A percentile compares a stretch with the other conserved stretches of the same genome.
These are phyloP conservation scores for Leptopterna dolabrata DNA, from an alignment of 2,888 invertebrate species.

Conservation along the genomic window DNA sequence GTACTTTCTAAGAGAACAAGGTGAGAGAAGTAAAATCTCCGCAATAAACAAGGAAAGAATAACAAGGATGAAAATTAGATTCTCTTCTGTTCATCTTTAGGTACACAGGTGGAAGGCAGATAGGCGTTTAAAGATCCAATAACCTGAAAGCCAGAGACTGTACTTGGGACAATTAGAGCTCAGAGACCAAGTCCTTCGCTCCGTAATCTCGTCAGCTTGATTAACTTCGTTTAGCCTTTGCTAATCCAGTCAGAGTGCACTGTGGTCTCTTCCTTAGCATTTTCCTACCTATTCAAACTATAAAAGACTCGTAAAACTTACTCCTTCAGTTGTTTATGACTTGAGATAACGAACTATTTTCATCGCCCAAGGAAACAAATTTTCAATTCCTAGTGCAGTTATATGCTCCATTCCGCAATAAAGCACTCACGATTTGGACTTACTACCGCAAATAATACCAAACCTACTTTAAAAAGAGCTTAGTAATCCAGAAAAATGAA, in stretches of 20 bases:
- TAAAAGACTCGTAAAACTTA: no score
- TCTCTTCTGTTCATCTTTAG: background rate
- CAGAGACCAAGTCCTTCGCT: background rate
- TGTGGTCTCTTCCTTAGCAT: background rate
- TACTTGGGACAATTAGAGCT: background rate
- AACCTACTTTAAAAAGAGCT: no score
- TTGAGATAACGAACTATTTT: no score
- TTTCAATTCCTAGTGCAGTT: no score
- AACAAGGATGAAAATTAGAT: background rate
- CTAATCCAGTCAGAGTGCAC: background rate
- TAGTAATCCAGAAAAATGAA: background rate
- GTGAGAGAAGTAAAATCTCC: background rate
- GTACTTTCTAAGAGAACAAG: background rate
- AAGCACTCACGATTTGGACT: no score
- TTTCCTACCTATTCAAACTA: background rate
- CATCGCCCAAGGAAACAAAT: no score
- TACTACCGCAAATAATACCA: no score
- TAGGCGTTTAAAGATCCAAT: constrained; percentile 19
- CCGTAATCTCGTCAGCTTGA: constrained; percentile 9
- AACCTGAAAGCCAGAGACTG: background rate
- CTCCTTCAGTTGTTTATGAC: no score
- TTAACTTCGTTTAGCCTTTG: background rate
- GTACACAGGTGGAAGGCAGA: background rate
- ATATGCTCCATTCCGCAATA: no score
- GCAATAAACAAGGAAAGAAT: background rate